Percentiles rank a stretch among this genome's conserved stretches.
These are phyloP conservation scores for Barbus barbus DNA, from an alignment of 2,113 vertebrate species.

Conservation along the genomic window DNA sequence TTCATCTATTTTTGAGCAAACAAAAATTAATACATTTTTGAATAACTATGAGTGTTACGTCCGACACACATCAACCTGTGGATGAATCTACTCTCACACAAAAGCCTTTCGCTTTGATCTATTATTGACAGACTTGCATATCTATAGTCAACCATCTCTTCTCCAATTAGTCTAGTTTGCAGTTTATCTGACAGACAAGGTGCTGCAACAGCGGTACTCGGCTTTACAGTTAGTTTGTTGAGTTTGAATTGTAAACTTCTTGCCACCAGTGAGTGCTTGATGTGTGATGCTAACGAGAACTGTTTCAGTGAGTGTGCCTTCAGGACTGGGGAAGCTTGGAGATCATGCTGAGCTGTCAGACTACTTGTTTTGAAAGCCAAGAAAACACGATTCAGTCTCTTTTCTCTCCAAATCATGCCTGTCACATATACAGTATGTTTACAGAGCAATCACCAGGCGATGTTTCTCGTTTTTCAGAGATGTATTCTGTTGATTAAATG, in stretches of 20 bases:
- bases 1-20: too few species aligned
- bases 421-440: constrained; percentile 34
- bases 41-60: too few species aligned
- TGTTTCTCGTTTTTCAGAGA: constrained; percentile 14
- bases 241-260: constrained; percentile 21
- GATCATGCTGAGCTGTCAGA: constrained; percentile 19
- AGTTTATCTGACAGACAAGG: constrained; percentile 7
- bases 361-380: constrained; percentile 26
- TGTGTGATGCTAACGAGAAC: constrained; percentile 19
- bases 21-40: too few species aligned
- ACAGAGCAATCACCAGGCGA: constrained; percentile 22
- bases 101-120: background rate
- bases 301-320: constrained; percentile 24
- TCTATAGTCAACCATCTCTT: background rate
- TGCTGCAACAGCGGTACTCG: background rate
- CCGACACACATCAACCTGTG: background rate
- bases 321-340: constrained; percentile 30
- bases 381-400: constrained; percentile 23
- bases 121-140: background rate
- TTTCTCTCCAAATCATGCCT: constrained; percentile 15
- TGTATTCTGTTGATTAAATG: constrained; percentile 27
- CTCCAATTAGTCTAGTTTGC: background rate
- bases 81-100: background rate
- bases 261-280: constrained; percentile 7
- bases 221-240: background rate